phyloP scores from a whole-genome alignment of 2,888 invertebrate species.

The Drosophila diplacantha region DNA sequence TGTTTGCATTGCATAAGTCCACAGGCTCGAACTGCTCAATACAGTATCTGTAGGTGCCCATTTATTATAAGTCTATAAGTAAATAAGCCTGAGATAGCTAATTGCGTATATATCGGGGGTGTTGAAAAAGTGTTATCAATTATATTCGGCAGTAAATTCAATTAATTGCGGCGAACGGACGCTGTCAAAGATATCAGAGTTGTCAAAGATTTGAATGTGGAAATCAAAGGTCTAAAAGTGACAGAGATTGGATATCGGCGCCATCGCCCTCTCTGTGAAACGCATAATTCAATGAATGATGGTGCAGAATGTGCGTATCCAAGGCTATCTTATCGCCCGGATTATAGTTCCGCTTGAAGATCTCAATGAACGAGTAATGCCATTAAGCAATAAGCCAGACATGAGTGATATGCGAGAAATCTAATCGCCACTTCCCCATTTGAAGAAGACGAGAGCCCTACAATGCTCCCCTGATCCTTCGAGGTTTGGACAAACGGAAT shows the following conservation, averaged over 20 bases:
- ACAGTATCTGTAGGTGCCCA: conserved; percentile 42
- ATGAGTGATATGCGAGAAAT: conserved; percentile 18
- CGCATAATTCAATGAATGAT: conserved; percentile 30
- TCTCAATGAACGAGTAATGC: conserved; percentile 20
- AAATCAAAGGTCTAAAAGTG: conserved; percentile 49
- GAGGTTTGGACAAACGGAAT: neutral
- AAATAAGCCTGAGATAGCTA: conserved; percentile 47
- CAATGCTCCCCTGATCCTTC: conserved; percentile 17
- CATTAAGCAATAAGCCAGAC: conserved; percentile 10
- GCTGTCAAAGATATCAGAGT: conserved; percentile 54
- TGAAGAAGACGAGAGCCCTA: conserved; percentile 9
- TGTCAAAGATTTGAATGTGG: conserved; percentile 23
- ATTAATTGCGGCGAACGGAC: conserved; percentile 56
- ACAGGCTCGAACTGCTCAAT: conserved; percentile 45
- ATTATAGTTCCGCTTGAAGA: conserved; percentile 25
- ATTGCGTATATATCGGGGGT: conserved; percentile 38
- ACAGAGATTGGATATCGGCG: conserved; percentile 22
- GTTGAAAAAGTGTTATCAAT: conserved; percentile 32
- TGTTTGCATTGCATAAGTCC: conserved; percentile 27
- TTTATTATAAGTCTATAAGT: conserved; percentile 42
- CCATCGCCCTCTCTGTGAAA: conserved; percentile 1
- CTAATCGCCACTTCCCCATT: conserved; percentile 21
- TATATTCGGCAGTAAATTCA: conserved; percentile 43
- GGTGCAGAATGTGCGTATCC: conserved; percentile 32
- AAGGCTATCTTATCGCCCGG: conserved; percentile 28